A percentile compares a stretch with the other conserved stretches of the same genome.
Conservation (phyloP, 2,797 vertebrate species). For the Enteromius treurensis region DNA sequence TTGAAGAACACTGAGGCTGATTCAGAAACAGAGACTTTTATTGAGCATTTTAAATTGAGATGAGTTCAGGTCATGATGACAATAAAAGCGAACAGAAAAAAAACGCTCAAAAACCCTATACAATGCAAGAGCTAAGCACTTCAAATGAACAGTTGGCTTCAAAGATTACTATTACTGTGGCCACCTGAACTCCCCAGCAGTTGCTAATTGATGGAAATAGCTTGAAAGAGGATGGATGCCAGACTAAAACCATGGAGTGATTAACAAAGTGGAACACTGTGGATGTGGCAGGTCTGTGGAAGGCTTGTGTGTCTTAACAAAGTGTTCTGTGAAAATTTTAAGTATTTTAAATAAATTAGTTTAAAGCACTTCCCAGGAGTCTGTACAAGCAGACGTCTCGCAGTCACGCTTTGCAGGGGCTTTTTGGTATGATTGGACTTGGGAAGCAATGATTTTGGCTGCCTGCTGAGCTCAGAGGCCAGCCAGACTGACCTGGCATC, state of each 20-base stretch:
- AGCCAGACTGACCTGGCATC: constrained; percentile 48
- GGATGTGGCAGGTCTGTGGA: background rate
- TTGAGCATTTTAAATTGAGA: background rate
- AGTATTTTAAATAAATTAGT: constrained; percentile 42
- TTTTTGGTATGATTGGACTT: constrained; percentile 40
- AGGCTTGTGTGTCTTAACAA: constrained; percentile 7
- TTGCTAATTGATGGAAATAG: constrained; percentile 41
- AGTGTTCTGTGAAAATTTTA: constrained; percentile 18
- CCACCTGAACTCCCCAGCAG: constrained; percentile 35
- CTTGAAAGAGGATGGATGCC: constrained; percentile 30
- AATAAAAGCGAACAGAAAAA: background rate
- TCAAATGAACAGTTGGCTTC: constrained; percentile 20
- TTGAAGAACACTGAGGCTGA: background rate
- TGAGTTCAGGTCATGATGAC: background rate
- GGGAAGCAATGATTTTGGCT: constrained; percentile 31
- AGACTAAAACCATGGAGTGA: constrained; percentile 8
- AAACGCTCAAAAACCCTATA: background rate
- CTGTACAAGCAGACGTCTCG: background rate
- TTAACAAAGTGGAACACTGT: constrained; percentile 32
- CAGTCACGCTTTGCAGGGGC: constrained; percentile 11
- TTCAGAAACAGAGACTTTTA: background rate
- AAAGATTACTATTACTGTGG: constrained; percentile 21
- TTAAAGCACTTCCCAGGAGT: constrained; percentile 13
- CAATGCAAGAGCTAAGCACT: constrained; percentile 11
- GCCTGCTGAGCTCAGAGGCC: constrained; percentile 32